These are phyloP conservation scores for Urocynchramus pylzowi DNA, from an alignment of 2,113 vertebrate genomes.

Conservation along the genomic window DNA sequence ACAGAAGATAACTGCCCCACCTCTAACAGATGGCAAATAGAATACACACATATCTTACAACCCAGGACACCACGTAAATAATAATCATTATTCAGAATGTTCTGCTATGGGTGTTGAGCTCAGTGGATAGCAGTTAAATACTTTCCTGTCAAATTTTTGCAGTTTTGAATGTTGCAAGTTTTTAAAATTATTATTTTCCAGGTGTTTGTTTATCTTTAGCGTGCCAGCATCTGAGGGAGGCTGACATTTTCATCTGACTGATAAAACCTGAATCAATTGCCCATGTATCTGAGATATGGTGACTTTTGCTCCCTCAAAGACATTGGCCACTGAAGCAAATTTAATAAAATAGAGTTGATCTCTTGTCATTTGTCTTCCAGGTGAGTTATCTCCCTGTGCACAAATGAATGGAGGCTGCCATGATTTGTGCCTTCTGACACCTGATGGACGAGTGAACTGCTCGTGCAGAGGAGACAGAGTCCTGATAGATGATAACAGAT, in stretches of 20 bases:
- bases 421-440: conserved; percentile 91
- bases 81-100: background rate
- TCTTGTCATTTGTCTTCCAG: conserved; percentile 69
- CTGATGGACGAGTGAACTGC: conserved; percentile 90
- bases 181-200: background rate
- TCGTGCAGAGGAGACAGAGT: conserved; percentile 90
- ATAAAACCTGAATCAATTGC: background rate
- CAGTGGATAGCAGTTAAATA: background rate
- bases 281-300: background rate
- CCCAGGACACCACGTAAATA: background rate
- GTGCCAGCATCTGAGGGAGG: background rate
- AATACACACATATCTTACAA: background rate
- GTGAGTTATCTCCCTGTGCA: conserved; percentile 91
- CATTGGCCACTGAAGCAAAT: background rate
- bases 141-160: background rate
- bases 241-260: background rate
- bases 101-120: background rate
- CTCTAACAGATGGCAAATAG: background rate
- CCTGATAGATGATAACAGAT: conserved; percentile 93
- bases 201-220: background rate
- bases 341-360: background rate
- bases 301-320: background rate
- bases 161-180: background rate
- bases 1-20: background rate
- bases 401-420: conserved; percentile 91